Conservation (phyloP, 2,113 vertebrate species). For the Sinocyclocheilus maitianheensis region DNA sequence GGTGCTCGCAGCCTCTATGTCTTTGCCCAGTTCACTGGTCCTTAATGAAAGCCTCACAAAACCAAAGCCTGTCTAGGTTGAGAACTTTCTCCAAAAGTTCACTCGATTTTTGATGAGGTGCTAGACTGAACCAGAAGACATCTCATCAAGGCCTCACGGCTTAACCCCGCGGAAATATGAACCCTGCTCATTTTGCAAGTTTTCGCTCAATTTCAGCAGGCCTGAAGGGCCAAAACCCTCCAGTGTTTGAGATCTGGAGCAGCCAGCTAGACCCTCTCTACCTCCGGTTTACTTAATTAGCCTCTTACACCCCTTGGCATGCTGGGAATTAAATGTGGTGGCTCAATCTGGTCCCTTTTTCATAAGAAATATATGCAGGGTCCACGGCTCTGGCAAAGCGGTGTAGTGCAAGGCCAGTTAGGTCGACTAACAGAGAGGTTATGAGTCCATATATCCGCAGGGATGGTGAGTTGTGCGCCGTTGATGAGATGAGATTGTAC, state of each 20-base stretch:
- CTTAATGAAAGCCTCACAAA: conserved; percentile 18
- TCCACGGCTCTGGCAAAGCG: background rate
- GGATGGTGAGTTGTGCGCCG: background rate
- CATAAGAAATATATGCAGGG: conserved; percentile 24
- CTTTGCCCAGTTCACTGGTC: conserved; percentile 1
- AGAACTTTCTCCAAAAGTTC: conserved; percentile 48
- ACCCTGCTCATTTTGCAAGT: conserved; percentile 43
- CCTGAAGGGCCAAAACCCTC: conserved; percentile 39
- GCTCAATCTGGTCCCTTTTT: conserved; percentile 18
- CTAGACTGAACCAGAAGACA: background rate
- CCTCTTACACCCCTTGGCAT: conserved; percentile 42
- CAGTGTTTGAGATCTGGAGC: conserved; percentile 46
- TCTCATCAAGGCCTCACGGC: conserved; percentile 24
- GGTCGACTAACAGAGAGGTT: conserved; percentile 4
- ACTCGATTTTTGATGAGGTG: conserved; percentile 48
- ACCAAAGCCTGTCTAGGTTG: background rate
- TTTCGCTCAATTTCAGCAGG: conserved; percentile 46
- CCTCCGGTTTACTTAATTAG: conserved; percentile 57
- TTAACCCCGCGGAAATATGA: conserved; percentile 55
- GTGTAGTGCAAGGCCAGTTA: conserved; percentile 8
- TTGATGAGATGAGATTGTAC: conserved; percentile 1
- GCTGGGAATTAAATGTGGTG: conserved; percentile 52
- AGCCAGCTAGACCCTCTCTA: conserved; percentile 30
- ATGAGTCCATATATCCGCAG: conserved; percentile 10
- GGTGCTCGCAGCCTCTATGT: background rate